Percentiles rank a stretch among this genome's conserved stretches.
phyloP scores from a whole-genome alignment of 2,797 vertebrate species.

The Euthynnus affinis region DNA sequence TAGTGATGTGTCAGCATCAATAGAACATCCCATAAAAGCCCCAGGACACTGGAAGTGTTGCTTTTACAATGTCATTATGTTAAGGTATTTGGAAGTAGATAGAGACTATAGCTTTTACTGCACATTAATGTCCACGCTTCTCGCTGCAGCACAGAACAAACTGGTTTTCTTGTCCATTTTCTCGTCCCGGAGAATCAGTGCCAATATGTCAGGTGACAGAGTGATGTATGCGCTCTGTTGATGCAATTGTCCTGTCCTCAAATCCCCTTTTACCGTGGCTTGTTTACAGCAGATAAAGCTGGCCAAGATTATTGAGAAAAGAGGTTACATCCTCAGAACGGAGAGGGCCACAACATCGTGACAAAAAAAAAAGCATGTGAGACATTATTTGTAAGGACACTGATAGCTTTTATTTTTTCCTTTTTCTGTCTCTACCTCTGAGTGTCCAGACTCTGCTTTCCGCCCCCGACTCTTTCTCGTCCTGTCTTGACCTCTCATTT shows the following conservation, averaged over 20 bases:
- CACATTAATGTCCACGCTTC: conserved; percentile 45
- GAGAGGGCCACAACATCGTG: conserved; percentile 16
- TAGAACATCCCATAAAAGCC: conserved; percentile 63
- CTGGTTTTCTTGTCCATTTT: conserved; percentile 60
- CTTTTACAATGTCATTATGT: conserved; percentile 73
- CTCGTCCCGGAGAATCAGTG: conserved; percentile 61
- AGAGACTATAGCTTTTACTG: conserved; percentile 50
- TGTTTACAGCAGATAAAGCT: conserved; percentile 64
- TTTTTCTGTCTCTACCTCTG: conserved; percentile 36
- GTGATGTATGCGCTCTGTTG: conserved; percentile 67
- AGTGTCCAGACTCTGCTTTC: conserved; percentile 39
- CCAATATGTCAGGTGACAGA: conserved; percentile 72
- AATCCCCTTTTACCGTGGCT: conserved; percentile 58
- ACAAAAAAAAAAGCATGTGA: conserved; percentile 5
- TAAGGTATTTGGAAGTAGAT: conserved; percentile 56
- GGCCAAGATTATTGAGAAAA: conserved; percentile 54
- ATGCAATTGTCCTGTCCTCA: conserved; percentile 67
- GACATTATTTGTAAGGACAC: conserved; percentile 27
- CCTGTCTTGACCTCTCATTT: conserved; percentile 57
- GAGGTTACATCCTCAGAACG: conserved; percentile 27
- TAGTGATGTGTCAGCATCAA: conserved; percentile 67
- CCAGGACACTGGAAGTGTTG: conserved; percentile 51
- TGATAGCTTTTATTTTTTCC: conserved; percentile 23
- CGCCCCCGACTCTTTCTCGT: conserved; percentile 26
- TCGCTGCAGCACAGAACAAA: conserved; percentile 47